Base-by-base conservation (phyloP, 2,797 vertebrate species). In the Pygocentrus nattereri region DNA sequence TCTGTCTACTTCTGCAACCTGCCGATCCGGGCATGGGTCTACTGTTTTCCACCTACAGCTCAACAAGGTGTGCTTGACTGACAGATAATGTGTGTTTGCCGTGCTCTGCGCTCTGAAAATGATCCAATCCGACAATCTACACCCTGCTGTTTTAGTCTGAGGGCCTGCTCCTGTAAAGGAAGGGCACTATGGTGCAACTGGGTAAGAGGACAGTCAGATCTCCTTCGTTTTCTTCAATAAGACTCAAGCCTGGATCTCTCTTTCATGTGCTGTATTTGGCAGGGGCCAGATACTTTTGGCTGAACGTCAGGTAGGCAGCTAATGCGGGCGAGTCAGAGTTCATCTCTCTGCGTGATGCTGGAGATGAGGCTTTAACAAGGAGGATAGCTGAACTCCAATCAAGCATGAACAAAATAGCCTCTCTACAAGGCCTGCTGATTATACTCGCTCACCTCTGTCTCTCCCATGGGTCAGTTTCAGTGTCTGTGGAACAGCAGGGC, bases 191-290 rank as follows among this genome's bases (percentile, higher is more conserved):
- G 85, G 83, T 81, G 88, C 76, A 41, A 59, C 31, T 62, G 30
- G 13, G 44, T 21, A 38, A 79, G 69, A 61, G 38, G 70, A 89
- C 85, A 84, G 86, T 88, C 85, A 79, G 27, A 56, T 84, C 87
- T 85, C 84, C 88, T 89, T 93, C 82, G 88, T 91, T 93, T 87
- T 82, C 85, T 90, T 88, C 86, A 88, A 87, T 89, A 86, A 92
- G 82, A 85, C 90, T 91, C 85, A 90, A 88, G 38, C 73, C 34
- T 6, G n/a, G 49, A n/a, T 62, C 49, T 73, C 54, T 81, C 87
- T 84, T 89, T 90, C 78, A 80, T 85, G 79, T 84, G 81, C 83
- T 62, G 76, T 87, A 82, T 87, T 88, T 91, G 74, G 85, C 79
- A 80, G 84, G 41, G 82, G 84, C 84, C 82, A 82, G 87, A 65